phyloP scores from a whole-genome alignment of 2,797 vertebrate genomes.

The Artibeus lituratus region DNA sequence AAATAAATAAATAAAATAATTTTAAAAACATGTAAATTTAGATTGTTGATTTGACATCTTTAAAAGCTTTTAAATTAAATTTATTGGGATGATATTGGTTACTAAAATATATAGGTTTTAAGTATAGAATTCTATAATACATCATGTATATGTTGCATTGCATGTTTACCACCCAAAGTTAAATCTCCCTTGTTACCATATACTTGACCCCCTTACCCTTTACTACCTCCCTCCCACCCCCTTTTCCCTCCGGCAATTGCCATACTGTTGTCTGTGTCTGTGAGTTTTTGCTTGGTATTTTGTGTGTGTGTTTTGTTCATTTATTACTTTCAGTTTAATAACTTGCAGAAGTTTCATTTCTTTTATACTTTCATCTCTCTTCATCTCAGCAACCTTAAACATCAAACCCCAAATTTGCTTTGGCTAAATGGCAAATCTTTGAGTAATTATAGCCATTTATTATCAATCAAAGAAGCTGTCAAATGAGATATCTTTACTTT shows the following conservation, averaged over 20 bases:
- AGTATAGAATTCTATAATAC: background rate
- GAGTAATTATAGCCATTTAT: background rate
- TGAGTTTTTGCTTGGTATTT: background rate
- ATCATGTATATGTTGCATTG: background rate
- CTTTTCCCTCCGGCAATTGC: background rate
- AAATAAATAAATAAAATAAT: no score
- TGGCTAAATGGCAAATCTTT: background rate
- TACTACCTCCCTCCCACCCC: background rate
- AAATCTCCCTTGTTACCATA: background rate
- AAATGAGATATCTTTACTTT: background rate
- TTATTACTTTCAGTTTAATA: background rate
- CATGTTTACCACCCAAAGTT: background rate
- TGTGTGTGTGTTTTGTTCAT: background rate
- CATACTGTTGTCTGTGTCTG: background rate
- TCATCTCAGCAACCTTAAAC: background rate
- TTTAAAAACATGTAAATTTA: background rate
- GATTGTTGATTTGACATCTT: background rate
- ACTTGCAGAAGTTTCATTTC: background rate
- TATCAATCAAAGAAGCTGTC: background rate
- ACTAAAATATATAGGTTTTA: background rate
- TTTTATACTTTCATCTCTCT: background rate
- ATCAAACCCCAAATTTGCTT: background rate
- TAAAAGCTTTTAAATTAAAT: background rate
- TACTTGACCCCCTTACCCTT: background rate
- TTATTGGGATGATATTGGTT: background rate